These are phyloP conservation scores for Syngnathoides biaculeatus DNA, from an alignment of 2,113 vertebrate species.

Conservation along the genomic window DNA sequence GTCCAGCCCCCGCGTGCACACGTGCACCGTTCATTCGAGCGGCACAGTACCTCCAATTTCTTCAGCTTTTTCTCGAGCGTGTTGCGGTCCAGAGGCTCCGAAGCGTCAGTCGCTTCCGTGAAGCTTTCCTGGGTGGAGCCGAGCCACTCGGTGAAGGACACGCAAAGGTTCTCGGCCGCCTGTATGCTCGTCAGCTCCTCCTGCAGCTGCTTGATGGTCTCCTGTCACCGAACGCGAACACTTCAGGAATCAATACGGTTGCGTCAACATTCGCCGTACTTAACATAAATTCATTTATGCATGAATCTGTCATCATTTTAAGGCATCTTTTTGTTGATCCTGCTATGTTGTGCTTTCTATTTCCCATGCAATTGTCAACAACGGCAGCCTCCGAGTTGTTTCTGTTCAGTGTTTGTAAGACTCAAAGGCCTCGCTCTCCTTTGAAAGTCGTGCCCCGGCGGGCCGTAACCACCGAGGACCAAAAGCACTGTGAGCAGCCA, in stretches of 20 bases:
- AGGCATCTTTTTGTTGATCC: not conserved
- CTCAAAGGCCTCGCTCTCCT: constrained; percentile 8
- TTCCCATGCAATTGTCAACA: not conserved
- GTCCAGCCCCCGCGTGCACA: not conserved
- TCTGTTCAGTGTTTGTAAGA: not conserved
- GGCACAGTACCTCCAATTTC: constrained; percentile 87
- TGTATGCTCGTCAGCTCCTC: constrained; percentile 86
- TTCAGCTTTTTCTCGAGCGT: constrained; percentile 87
- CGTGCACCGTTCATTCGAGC: not conserved
- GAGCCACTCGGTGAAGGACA: constrained; percentile 85
- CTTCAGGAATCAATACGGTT: not conserved
- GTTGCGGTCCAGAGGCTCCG: constrained; percentile 76
- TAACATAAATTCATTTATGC: not conserved
- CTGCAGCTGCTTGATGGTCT: constrained; percentile 86
- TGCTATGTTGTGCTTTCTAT: not conserved
- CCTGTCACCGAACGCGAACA: constrained; percentile 64
- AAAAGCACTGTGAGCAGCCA: constrained; percentile 50
- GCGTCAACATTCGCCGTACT: too few relatives aligned
- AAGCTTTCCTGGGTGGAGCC: constrained; percentile 80
- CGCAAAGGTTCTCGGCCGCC: constrained; percentile 82
- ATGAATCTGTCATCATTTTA: not conserved
- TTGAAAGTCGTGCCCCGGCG: constrained; percentile 23
- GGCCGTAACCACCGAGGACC: constrained; percentile 44
- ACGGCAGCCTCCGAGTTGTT: not conserved
- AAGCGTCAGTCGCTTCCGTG: constrained; percentile 69